Conservation (phyloP, 2,888 invertebrate species). For the Suillia variegata region DNA sequence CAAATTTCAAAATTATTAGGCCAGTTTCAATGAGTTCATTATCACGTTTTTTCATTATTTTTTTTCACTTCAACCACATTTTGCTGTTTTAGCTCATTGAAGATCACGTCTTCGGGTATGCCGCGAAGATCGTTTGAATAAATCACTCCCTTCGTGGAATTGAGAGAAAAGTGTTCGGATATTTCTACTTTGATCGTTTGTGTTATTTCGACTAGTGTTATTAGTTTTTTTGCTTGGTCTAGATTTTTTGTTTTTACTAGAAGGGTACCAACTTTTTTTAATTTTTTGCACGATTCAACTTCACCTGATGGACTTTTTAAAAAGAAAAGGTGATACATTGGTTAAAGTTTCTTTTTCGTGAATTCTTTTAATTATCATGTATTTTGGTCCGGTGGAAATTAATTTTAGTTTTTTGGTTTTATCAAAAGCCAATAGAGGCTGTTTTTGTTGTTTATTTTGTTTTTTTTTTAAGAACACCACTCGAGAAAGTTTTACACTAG, state of each 20-base stretch:
- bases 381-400: too few relatives aligned
- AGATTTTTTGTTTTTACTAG: slow-evolving; percentile 21
- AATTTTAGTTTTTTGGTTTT: too few relatives aligned
- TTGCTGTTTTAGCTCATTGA: slow-evolving; percentile 15
- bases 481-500: too few relatives aligned
- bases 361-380: too few relatives aligned
- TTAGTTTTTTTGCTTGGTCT: slow-evolving; percentile 15
- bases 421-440: too few relatives aligned
- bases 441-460: too few relatives aligned
- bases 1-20: slow-evolving; percentile 17
- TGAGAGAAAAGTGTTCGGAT: slow-evolving; percentile 13
- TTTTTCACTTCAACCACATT: slow-evolving; percentile 19
- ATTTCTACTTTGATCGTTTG: not conserved
- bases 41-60: slow-evolving; percentile 19
- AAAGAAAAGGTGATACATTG: too few relatives aligned
- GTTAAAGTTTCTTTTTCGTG: too few relatives aligned
- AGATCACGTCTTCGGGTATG: slow-evolving; percentile 19
- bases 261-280: slow-evolving; percentile 9
- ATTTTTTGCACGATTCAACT: slow-evolving; percentile 18
- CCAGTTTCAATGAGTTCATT: slow-evolving; percentile 22
- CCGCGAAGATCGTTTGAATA: slow-evolving; percentile 14
- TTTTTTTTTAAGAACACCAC: too few relatives aligned
- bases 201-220: not conserved
- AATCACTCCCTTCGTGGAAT: slow-evolving; percentile 12
- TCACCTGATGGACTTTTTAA: too few relatives aligned